Conservation (phyloP, 2,888 invertebrate species). For the Calliopum simillimum region DNA sequence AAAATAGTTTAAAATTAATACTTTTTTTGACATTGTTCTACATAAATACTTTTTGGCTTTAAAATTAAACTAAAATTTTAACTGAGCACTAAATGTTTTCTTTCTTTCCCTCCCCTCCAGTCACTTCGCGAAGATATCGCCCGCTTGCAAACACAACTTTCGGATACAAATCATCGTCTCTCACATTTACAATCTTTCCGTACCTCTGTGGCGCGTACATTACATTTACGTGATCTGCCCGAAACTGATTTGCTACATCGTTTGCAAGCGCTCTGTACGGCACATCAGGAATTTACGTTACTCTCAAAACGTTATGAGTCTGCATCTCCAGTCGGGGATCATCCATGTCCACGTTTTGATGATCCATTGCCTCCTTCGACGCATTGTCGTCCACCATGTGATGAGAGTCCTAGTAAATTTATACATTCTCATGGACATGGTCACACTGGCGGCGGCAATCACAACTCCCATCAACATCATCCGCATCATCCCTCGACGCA, state of each 20-base stretch:
- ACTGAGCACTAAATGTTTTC: no score
- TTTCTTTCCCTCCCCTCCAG: conserved; percentile 52
- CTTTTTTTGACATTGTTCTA: no score
- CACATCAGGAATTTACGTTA: conserved; percentile 87
- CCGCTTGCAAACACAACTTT: conserved; percentile 78
- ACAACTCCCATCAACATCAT: conserved; percentile 15
- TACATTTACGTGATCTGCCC: conserved; percentile 79
- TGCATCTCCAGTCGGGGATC: conserved; percentile 65
- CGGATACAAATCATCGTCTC: conserved; percentile 81
- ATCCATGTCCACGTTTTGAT: conserved; percentile 64
- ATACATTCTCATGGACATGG: conserved; percentile 36
- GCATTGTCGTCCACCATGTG: conserved; percentile 62
- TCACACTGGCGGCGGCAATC: conserved; percentile 38
- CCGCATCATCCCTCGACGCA: neutral
- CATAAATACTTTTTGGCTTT: no score
- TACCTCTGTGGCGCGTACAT: conserved; percentile 78
- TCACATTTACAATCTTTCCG: conserved; percentile 83
- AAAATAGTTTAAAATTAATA: no score
- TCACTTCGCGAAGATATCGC: conserved; percentile 81
- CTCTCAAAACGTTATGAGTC: conserved; percentile 80
- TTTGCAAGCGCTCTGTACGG: conserved; percentile 85
- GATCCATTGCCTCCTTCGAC: conserved; percentile 61
- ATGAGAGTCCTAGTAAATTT: conserved; percentile 45
- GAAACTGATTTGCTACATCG: conserved; percentile 83
- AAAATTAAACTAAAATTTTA: no score